Evolutionary conservation across 2,888 invertebrate species (phyloP), one percentile per base, ranked within the genome.

Genomic region (Boloria selene): DNA sequence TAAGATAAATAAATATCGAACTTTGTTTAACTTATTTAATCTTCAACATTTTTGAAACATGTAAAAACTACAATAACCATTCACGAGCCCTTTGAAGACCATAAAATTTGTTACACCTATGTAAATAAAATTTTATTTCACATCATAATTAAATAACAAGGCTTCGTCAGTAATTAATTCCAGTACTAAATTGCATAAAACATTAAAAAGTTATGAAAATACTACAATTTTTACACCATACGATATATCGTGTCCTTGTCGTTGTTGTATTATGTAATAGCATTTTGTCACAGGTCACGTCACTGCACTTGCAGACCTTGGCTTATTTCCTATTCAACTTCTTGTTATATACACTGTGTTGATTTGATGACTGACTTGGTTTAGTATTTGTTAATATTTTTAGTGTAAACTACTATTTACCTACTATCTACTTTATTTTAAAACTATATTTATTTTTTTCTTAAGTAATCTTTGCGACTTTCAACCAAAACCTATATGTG

Each of bases 291-390:
- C 64, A 58, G 58, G 58, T 64, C 52, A 50, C 44, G 52, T 64
- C 58, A 52, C 51, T 47, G 58, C 64, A 69, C 71, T 67, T 60
- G 58, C 58, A 72, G 82, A 77, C 84, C 84, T 85, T 85, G 83
- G 72, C 74, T 70, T 69, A 72, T 81, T 84, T 83, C 78, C 82
- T 81, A 79, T 74, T 74, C 70, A 74, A 72, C 70, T 67, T 75
- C 73, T 72, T 76, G 74, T 70, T 70, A 70, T 68, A 52, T 38
- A 22, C 13, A 13, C 4, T 56, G n/a, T n/a, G n/a, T n/a, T n/a
- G n/a, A 45, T 45, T 26, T 16, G 22, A 26, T 56, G 45, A n/a
- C 22, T 13, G 56, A 38, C 31, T 38, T 38, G 2, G 31, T 38
- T 38, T 10, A 10, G 31, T 38, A 38, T 38, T 10, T 38, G 31